Evolutionary conservation across 2,797 vertebrate genomes (phyloP).

Genomic region (Clarias platycephalus): DNA sequence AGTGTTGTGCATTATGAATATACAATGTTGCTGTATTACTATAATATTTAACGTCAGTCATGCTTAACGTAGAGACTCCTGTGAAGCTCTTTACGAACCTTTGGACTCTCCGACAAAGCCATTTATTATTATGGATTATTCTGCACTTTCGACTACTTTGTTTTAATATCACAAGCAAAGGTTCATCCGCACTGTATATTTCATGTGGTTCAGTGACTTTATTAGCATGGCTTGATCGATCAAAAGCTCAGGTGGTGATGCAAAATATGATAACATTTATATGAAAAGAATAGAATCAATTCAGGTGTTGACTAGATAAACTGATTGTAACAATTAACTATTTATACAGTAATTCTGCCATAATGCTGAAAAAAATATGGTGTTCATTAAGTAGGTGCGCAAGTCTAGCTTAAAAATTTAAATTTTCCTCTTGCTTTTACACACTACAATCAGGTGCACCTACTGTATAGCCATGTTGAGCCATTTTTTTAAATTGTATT

Average conservation of each 20-base stretch:
- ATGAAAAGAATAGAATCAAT: slow-evolving; percentile 7
- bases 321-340: neutral
- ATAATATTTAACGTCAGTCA: neutral
- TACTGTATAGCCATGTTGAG: no score
- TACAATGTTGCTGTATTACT: neutral
- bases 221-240: slow-evolving; percentile 39
- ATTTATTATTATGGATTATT: slow-evolving; percentile 40
- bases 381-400: neutral
- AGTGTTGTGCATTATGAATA: slow-evolving; percentile 8
- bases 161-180: slow-evolving; percentile 23
- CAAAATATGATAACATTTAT: slow-evolving; percentile 1
- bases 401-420: neutral
- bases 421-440: neutral
- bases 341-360: neutral
- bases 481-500: no score
- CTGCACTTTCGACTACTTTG: slow-evolving; percentile 2
- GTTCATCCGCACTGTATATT: slow-evolving; percentile 29
- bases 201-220: slow-evolving; percentile 38
- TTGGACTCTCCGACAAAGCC: neutral
- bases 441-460: no score
- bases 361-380: neutral
- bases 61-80: neutral
- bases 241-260: slow-evolving; percentile 18
- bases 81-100: slow-evolving; percentile 22
- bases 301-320: slow-evolving; percentile 11